These are phyloP conservation scores for Scolopax bukidnonensis DNA, from an alignment of 2,797 vertebrate genomes.

Conservation along the genomic window DNA sequence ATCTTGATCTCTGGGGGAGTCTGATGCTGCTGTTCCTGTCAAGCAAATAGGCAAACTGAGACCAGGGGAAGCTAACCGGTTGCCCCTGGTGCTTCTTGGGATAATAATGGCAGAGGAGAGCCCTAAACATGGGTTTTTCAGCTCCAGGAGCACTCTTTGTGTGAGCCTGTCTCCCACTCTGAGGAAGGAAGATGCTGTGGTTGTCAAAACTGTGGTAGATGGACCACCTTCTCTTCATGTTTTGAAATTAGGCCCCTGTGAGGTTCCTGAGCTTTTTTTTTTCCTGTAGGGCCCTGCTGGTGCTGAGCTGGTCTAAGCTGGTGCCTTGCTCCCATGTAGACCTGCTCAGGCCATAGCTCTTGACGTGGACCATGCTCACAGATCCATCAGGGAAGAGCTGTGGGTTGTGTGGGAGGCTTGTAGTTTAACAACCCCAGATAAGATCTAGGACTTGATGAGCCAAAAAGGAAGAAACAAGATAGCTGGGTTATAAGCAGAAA, in stretches of 20 bases:
- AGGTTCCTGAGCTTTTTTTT: neutral
- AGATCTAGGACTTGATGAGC: neutral
- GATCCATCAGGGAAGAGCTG: neutral
- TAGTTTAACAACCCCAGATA: neutral
- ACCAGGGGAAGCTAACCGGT: neutral
- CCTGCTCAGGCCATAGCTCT: neutral
- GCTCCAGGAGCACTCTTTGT: neutral
- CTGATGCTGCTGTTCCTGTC: neutral
- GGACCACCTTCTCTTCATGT: neutral
- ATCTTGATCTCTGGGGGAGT: neutral
- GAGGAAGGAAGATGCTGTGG: neutral
- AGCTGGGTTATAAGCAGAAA: neutral
- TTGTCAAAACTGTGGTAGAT: neutral
- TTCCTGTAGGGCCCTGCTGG: neutral
- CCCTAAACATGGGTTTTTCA: neutral
- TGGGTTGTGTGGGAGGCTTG: no score
- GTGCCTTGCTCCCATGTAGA: neutral
- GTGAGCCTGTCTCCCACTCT: neutral
- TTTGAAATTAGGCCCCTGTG: neutral
- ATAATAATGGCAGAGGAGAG: neutral
- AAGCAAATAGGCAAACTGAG: neutral
- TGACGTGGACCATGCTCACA: accelerated
- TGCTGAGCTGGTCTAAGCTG: neutral
- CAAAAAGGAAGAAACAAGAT: neutral
- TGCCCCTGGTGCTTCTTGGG: neutral